Conservation (phyloP, 2,113 vertebrate genomes). For the Microtus oregoni region DNA sequence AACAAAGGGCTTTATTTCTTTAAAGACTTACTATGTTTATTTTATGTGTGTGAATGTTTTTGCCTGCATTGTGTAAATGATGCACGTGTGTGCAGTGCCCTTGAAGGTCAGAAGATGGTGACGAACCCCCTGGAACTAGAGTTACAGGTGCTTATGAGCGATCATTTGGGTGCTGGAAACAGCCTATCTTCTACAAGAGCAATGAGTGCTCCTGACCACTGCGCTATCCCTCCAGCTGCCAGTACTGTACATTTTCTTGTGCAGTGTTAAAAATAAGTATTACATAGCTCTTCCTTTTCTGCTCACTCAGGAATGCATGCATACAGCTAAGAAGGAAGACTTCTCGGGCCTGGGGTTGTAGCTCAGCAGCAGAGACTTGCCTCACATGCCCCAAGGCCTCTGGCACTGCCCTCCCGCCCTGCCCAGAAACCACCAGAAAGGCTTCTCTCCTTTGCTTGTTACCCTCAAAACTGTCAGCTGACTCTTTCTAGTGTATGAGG, state of each 20-base stretch:
- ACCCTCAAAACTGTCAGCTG: not conserved
- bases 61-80: not conserved
- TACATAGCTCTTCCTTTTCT: not conserved
- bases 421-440: not conserved
- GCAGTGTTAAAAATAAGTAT: not conserved
- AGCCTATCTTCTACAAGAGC: not conserved
- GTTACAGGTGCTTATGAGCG: not conserved
- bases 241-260: constrained; percentile 37
- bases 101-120: not conserved
- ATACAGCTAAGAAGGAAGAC: not conserved
- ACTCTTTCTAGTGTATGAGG: not conserved
- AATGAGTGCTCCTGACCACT: not conserved
- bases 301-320: not conserved
- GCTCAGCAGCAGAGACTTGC: not conserved
- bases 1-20: constrained; percentile 4
- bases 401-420: not conserved
- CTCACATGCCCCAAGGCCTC: not conserved
- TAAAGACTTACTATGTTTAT: not conserved
- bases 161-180: not conserved
- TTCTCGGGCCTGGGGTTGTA: not conserved
- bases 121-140: not conserved
- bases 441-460: not conserved
- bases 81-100: not conserved
- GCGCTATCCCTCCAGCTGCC: not conserved
- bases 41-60: not conserved